These are phyloP conservation scores for Agrotis puta DNA, from an alignment of 2,888 invertebrate genomes.

Conservation along the genomic window DNA sequence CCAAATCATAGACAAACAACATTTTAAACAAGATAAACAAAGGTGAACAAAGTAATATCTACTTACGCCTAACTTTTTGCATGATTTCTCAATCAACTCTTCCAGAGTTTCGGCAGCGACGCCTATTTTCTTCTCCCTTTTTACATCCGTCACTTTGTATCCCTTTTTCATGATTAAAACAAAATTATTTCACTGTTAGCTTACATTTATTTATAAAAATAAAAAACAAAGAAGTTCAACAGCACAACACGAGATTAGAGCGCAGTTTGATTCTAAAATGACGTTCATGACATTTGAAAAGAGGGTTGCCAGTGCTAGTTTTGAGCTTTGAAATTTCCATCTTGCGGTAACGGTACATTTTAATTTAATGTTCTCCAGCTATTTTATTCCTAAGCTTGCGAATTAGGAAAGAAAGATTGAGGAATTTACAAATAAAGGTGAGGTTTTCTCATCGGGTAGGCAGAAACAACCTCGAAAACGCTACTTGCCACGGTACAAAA, in stretches of 20 bases:
- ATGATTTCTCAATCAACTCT: slow-evolving; percentile 93
- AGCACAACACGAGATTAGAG: slow-evolving; percentile 50
- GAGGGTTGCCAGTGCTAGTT: slow-evolving; percentile 45
- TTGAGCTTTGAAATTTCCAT: neutral
- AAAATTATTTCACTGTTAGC: slow-evolving; percentile 27
- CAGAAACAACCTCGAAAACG: too few species aligned
- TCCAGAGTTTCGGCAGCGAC: slow-evolving; percentile 93
- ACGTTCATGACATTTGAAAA: slow-evolving; percentile 42
- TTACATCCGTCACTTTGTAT: slow-evolving; percentile 94
- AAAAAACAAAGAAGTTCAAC: slow-evolving; percentile 67
- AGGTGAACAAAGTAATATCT: slow-evolving; percentile 40
- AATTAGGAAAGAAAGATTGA: too few species aligned
- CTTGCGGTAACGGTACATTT: too few species aligned
- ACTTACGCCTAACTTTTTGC: slow-evolving; percentile 92
- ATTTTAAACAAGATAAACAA: neutral
- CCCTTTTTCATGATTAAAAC: slow-evolving; percentile 90
- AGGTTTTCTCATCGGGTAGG: too few species aligned
- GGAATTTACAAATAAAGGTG: too few species aligned
- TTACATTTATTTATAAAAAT: slow-evolving; percentile 57
- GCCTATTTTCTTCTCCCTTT: slow-evolving; percentile 93
- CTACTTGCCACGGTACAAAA: too few species aligned
- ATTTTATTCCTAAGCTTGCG: too few species aligned
- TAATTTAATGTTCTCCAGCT: too few species aligned
- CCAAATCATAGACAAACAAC: neutral
- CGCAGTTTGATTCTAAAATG: slow-evolving; percentile 34